Conservation (phyloP, 1,140 invertebrate genomes). For the Hypsibius dujardini region DNA sequence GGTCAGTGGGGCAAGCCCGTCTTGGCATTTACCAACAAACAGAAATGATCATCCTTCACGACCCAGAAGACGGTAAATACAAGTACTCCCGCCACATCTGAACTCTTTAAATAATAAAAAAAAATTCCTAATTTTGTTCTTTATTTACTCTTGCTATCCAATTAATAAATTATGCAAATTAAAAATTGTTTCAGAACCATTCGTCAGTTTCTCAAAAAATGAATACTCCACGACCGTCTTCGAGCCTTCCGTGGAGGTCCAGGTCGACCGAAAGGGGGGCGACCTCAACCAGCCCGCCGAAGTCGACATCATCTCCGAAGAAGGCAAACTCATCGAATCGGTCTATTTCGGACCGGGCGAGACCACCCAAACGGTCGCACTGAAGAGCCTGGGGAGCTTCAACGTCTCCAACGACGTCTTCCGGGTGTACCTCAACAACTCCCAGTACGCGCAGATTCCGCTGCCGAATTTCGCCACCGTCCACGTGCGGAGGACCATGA, state of each 20-base stretch:
- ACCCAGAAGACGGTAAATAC: background rate
- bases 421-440: background rate
- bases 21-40: background rate
- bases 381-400: background rate
- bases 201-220: background rate
- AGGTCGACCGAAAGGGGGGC: slow-evolving; percentile 3
- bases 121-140: no score
- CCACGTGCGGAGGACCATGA: background rate
- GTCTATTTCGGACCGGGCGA: slow-evolving; percentile 12
- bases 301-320: background rate
- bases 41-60: background rate
- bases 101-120: no score
- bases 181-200: background rate
- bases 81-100: no score
- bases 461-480: slow-evolving; percentile 8
- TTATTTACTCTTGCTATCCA: no score
- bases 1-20: background rate
- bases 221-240: background rate
- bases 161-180: no score
- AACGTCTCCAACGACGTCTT: background rate
- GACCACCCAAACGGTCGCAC: background rate
- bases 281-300: slow-evolving; percentile 1
- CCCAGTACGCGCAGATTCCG: background rate
- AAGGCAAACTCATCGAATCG: background rate
- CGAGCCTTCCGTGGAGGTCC: background rate